Percentiles rank a stretch among this genome's conserved stretches.
phyloP scores from a whole-genome alignment of 1,140 invertebrate species.

The Drosophila parvula region DNA sequence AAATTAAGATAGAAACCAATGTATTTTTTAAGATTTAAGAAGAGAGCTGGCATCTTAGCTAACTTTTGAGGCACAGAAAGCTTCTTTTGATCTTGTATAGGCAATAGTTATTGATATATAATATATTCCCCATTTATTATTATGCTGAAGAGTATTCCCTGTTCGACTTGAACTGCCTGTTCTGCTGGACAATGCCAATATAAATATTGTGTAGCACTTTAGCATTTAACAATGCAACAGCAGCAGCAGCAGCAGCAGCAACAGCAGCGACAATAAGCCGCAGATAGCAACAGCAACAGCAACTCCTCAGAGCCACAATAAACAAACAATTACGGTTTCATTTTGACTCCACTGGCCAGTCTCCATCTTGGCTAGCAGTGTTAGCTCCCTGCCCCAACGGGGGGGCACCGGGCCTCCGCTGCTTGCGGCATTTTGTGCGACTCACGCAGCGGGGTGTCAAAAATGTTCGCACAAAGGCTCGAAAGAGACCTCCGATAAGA shows the following conservation, averaged over 20 bases:
- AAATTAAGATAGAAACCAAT: too few relatives aligned
- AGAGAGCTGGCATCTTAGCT: too few relatives aligned
- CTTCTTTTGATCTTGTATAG: too few relatives aligned
- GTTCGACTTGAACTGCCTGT: neutral
- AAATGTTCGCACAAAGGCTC: conserved; percentile 66
- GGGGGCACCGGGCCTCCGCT: conserved; percentile 32
- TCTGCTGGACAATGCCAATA: conserved; percentile 56
- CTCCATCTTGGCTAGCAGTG: conserved; percentile 44
- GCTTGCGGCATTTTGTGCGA: conserved; percentile 68
- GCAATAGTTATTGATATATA: too few relatives aligned
- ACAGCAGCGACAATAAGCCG: conserved; percentile 42
- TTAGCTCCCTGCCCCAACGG: conserved; percentile 5
- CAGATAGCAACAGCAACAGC: conserved; percentile 49
- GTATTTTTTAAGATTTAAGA: too few relatives aligned
- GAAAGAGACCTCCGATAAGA: conserved; percentile 50
- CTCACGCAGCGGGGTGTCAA: conserved; percentile 66
- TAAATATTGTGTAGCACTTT: conserved; percentile 71
- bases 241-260: conserved; percentile 13
- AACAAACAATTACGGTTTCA: conserved; percentile 79
- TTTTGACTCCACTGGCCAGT: neutral
- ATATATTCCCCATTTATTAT: too few relatives aligned
- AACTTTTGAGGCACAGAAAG: too few relatives aligned
- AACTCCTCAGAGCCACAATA: conserved; percentile 59
- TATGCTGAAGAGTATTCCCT: neutral
- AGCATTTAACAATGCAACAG: conserved; percentile 71